Base-by-base conservation (phyloP, 2,888 invertebrate species). In the Stictocephala bisonia region DNA sequence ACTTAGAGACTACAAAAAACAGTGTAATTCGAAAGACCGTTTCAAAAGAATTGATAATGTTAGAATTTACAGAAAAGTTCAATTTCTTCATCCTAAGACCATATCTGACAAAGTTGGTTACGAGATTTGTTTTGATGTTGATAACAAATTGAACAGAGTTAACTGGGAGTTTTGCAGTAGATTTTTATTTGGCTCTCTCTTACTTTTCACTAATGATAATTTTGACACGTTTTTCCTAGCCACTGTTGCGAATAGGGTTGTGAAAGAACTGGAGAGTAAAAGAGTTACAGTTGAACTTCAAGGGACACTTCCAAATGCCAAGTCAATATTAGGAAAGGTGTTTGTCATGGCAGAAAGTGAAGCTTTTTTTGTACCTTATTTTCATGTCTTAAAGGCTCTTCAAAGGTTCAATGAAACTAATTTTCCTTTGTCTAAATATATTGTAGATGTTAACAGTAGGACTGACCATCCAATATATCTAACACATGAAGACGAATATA, bases 291-390 rank as follows among this genome's bases (percentile, higher is more conserved):
- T 71, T 20, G 70, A 71, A 31, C 48, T 71, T 85, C 80, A 84
- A 81, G 56, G 83, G 84, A 77, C 84, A 51, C 79, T 81, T 20
- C 82, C 84, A 71, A 80, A 83, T 31, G 80, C 81, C 1, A 79
- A 79, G 29, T 81, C 85, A 53, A 82, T 84, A 66, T 79, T 80
- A 26, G 82, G 83, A 0, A 82, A 84, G 74, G 77, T 83, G 0
- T 88, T 87, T 74, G 80, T 88, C 0, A 92, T 94, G 91, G 87
- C 92, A 1, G 93, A 94, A 82, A 90, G 92, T 67, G 90, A 89
- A 64, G 90, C 92, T 0, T 95, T 91, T 82, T 94, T 94, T 81
- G 94, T 94, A 80, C 93, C 94, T 0, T 95, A 94, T 81, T 87
- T 90, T 76, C 90, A 91, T 80, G 92, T 93, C 0, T 84, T 93